Base-by-base conservation (phyloP, 35 echinoderm and acorn worm genomes). In the Apostichopus parvimensis region DNA sequence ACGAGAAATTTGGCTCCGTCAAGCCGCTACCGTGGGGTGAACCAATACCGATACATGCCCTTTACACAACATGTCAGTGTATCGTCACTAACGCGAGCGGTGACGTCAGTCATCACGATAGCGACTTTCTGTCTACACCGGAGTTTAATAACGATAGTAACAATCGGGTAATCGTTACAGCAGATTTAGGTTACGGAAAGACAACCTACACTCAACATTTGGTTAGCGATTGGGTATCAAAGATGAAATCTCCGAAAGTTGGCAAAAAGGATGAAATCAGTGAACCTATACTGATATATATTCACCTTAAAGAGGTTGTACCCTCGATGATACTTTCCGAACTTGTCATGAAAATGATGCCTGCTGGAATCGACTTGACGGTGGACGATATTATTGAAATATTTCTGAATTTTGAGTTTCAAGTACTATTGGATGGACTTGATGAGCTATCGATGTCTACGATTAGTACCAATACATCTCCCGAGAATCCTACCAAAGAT, bases 371-470 rank as follows among this genome's bases (percentile, higher is more conserved):
- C 6, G 58, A 84, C 62, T n/a, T 59, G 12, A 60, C 55, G 0
- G 18, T 4, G 4, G 6, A 84, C 4, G 81, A n/a, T 17, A 84
- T 84, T 84, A 57, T 58, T 53, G 8, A 84, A 54, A 59, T 84
- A 23, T 59, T 84, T n/a, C 17, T 18, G 21, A 23, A 57, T 9
- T 53, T 6, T 58, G 58, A 59, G 58, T 53, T 8, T 58, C 81
- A 58, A 8, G 15, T 84, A 22, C 55, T 84, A 5, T 12, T 84
- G 6, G 81, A 84, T 21, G 81, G 81, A 5, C 58, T 84, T 8
- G 81, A 84, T 84, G 54, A 84, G 17, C 58, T 84, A 59, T 59
- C 55, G 18, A 84, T 59, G 81, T 84, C 81, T 24, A 4, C n/a
- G 10, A 1, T 58, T 21, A 54, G 52, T 12, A 14, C 1, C n/a